Evolutionary conservation across 1,140 invertebrate genomes (phyloP).

Genomic region (Sitophilus oryzae): DNA sequence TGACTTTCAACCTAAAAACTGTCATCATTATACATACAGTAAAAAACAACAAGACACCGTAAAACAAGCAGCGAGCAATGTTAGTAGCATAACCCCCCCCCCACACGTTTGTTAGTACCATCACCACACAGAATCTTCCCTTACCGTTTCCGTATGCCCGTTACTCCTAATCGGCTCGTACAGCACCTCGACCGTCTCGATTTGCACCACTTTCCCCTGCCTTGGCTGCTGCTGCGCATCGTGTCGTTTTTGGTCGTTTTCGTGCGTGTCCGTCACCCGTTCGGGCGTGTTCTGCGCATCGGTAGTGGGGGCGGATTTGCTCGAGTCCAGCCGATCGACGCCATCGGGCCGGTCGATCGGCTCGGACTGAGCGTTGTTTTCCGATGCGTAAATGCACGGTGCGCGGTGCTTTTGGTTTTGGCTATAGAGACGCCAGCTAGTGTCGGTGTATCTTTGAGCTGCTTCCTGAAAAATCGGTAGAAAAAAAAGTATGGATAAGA

Average conservation of each 20-base stretch:
- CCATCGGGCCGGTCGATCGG: too few relatives aligned
- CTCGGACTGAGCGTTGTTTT: too few relatives aligned
- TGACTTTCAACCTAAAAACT: too few relatives aligned
- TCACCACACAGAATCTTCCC: conserved; percentile 17
- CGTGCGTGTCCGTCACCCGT: too few relatives aligned
- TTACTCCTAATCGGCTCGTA: conserved; percentile 29
- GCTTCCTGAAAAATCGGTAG: conserved; percentile 45
- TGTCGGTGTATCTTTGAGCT: conserved; percentile 52
- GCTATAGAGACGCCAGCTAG: conserved; percentile 55
- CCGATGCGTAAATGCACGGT: too few relatives aligned
- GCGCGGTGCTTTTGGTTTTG: conserved; percentile 45
- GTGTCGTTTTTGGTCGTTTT: background rate
- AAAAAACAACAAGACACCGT: too few relatives aligned
- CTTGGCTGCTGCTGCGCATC: conserved; percentile 1
- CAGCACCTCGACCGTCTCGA: conserved; percentile 29
- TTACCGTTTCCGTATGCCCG: conserved; percentile 33
- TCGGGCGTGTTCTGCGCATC: background rate
- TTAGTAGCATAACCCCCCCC: too few relatives aligned
- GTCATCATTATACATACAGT: too few relatives aligned
- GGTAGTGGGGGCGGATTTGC: background rate
- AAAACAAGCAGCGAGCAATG: too few relatives aligned
- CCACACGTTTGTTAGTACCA: background rate
- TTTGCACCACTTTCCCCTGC: conserved; percentile 21
- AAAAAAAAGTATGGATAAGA: background rate
- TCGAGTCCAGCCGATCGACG: background rate